These are phyloP conservation scores for Gadopsis marmoratus DNA, from an alignment of 2,797 vertebrate species.

Conservation along the genomic window DNA sequence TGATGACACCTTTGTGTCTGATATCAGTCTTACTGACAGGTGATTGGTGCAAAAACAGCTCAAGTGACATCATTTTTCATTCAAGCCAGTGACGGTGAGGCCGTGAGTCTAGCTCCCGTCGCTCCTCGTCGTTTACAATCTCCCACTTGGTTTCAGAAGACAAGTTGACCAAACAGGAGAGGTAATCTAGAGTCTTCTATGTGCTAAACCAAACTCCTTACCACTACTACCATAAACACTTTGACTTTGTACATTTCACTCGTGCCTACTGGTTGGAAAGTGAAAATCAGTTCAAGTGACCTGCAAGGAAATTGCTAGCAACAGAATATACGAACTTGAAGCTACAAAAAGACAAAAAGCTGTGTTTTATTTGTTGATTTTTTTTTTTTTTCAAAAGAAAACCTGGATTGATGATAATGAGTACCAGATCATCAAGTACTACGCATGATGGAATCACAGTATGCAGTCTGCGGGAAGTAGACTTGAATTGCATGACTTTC, in stretches of 20 bases:
- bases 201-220: conserved; percentile 12
- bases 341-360: conserved; percentile 13
- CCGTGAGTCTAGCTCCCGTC: conserved; percentile 18
- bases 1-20: conserved; percentile 42
- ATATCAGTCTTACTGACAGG: conserved; percentile 26
- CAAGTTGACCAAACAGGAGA: conserved; percentile 4
- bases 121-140: not conserved
- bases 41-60: conserved; percentile 51
- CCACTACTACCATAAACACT: not conserved
- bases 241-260: not conserved
- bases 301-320: not conserved
- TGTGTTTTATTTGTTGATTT: conserved; percentile 12
- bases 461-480: conserved; percentile 76
- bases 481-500: conserved; percentile 67
- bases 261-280: not conserved
- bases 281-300: not conserved
- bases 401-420: conserved; percentile 8
- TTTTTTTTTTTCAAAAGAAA: not conserved
- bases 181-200: not conserved
- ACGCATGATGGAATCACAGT: conserved; percentile 73
- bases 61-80: conserved; percentile 38
- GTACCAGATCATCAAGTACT: conserved; percentile 30
- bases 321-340: not conserved
- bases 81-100: conserved; percentile 18
- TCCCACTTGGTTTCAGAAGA: not conserved